Evolutionary conservation across 2,113 vertebrate species (phyloP).

Genomic region (Nanorana parkeri): DNA sequence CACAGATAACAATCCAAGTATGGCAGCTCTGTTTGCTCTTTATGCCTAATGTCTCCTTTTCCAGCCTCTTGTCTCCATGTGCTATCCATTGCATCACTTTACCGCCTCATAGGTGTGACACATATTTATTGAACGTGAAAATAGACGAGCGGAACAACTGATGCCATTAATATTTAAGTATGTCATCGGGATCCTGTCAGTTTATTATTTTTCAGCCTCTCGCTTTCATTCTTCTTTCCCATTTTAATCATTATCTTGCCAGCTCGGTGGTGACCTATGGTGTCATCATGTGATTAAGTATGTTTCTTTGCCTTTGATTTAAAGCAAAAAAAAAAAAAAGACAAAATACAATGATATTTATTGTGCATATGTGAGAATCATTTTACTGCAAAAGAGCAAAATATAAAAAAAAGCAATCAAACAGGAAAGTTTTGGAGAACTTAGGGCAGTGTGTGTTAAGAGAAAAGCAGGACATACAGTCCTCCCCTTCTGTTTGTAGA

Average conservation of each 20-base stretch:
- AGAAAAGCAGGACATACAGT: not conserved
- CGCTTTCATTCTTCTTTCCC: conserved; percentile 35
- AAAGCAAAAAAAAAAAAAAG: conserved; percentile 12
- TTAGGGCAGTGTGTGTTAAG: conserved; percentile 2
- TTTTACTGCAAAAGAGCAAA: conserved; percentile 1
- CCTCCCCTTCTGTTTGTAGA: not conserved
- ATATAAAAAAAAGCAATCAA: no score
- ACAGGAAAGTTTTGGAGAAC: conserved; percentile 24
- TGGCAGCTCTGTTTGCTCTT: no score
- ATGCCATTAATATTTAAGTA: conserved; percentile 54
- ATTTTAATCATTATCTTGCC: conserved; percentile 55
- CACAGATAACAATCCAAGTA: no score
- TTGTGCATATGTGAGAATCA: conserved; percentile 8
- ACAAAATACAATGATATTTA: conserved; percentile 45
- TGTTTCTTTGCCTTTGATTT: conserved; percentile 53
- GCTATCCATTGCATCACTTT: conserved; percentile 2
- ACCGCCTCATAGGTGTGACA: not conserved
- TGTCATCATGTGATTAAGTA: conserved; percentile 54
- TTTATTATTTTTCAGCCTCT: conserved; percentile 51
- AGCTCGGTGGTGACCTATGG: conserved; percentile 44
- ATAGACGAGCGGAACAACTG: conserved; percentile 40
- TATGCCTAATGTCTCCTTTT: not conserved
- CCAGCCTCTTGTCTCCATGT: not conserved
- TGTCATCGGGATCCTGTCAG: conserved; percentile 41
- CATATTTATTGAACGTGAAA: conserved; percentile 32